phyloP scores from a whole-genome alignment of 2,888 invertebrate species.

The Mythimna vitellina region DNA sequence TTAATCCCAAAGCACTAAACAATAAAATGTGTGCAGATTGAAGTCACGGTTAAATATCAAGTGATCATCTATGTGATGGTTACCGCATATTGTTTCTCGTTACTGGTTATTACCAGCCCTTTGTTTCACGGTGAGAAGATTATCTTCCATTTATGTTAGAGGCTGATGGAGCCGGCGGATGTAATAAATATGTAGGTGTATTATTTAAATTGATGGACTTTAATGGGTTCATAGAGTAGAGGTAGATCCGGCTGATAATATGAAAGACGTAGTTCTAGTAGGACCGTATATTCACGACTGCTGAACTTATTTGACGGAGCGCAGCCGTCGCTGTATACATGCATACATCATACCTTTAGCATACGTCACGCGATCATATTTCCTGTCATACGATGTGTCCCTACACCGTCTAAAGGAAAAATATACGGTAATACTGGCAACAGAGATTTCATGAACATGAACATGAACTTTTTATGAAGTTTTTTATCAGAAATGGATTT shows the following conservation, averaged over 20 bases:
- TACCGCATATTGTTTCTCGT: constrained; percentile 38
- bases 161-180: constrained; percentile 51
- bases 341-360: too few relatives aligned
- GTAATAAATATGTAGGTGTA: constrained; percentile 62
- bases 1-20: background rate
- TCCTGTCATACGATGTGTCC: too few relatives aligned
- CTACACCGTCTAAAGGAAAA: too few relatives aligned
- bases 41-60: constrained; percentile 32
- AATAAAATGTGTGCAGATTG: constrained; percentile 10
- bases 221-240: constrained; percentile 19
- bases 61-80: constrained; percentile 29
- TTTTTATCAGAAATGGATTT: background rate
- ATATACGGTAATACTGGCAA: too few relatives aligned
- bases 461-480: background rate
- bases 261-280: too few relatives aligned
- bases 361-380: too few relatives aligned
- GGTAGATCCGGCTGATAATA: background rate
- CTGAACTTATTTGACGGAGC: too few relatives aligned
- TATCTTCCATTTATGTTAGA: constrained; percentile 50
- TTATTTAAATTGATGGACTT: constrained; percentile 55
- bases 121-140: constrained; percentile 58
- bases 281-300: too few relatives aligned
- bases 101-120: constrained; percentile 54
- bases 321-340: too few relatives aligned
- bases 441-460: background rate